Conservation (phyloP, 2,888 invertebrate species). For the Caenorhabditis angaria region DNA sequence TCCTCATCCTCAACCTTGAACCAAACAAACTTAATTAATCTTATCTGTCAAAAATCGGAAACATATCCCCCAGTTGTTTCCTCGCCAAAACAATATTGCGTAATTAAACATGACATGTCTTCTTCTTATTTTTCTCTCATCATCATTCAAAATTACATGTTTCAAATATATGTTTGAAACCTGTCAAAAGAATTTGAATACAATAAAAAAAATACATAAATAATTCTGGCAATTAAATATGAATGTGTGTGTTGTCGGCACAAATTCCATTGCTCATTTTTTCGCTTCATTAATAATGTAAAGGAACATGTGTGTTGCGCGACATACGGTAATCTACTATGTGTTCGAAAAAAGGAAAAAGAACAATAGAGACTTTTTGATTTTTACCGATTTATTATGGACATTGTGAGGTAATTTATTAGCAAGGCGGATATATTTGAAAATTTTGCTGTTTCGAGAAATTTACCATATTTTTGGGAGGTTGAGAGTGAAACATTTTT, state of each 20-base stretch:
- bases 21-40: not conserved
- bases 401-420: no score
- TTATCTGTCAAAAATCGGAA: not conserved
- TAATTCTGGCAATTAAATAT: no score
- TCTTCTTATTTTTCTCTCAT: no score
- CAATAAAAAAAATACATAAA: no score
- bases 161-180: not conserved
- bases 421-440: not conserved
- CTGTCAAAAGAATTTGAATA: no score
- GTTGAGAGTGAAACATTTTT: no score
- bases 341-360: not conserved
- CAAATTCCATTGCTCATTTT: not conserved
- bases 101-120: constrained; percentile 2
- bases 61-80: no score
- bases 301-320: not conserved
- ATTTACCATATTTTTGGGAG: not conserved
- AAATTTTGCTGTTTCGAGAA: not conserved
- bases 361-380: not conserved
- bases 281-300: not conserved
- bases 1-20: not conserved
- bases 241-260: no score
- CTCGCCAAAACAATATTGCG: not conserved
- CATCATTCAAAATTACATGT: constrained; percentile 1
- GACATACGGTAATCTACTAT: not conserved
- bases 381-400: not conserved